Conservation (phyloP, 1,140 invertebrate genomes). For the Hylyphantes graminicola region DNA sequence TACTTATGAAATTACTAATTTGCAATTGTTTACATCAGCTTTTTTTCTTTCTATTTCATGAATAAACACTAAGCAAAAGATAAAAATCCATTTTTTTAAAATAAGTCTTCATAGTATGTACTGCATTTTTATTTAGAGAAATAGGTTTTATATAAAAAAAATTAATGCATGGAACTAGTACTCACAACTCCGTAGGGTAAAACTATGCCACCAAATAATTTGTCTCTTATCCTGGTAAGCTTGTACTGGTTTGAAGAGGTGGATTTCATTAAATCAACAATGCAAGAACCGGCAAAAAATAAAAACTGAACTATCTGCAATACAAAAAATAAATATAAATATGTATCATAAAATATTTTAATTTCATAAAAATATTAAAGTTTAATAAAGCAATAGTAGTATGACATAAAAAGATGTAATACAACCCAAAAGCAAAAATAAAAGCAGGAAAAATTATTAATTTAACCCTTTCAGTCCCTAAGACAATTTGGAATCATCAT, state of each 20-base stretch:
- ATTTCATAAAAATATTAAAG: neutral
- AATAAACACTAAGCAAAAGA: too few species aligned
- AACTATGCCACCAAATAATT: conserved; percentile 42
- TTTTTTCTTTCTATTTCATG: too few species aligned
- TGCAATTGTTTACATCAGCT: too few species aligned
- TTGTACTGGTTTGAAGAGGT: conserved; percentile 15
- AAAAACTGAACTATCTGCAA: conserved; percentile 49
- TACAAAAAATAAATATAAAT: neutral
- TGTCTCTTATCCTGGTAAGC: conserved; percentile 27
- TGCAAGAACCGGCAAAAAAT: conserved; percentile 26
- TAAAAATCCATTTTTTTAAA: too few species aligned
- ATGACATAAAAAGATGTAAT: neutral
- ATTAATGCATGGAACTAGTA: neutral
- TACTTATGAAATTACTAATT: too few species aligned
- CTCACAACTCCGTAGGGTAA: conserved; percentile 47
- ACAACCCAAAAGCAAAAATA: too few species aligned
- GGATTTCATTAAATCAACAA: conserved; percentile 42
- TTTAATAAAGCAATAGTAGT: neutral
- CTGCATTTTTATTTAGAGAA: too few species aligned
- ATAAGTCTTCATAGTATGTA: too few species aligned
- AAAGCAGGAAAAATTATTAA: too few species aligned
- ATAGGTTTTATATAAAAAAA: neutral
- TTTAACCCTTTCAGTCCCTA: too few species aligned
- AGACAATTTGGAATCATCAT: too few species aligned
- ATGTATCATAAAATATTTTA: neutral